Evolutionary conservation across 1,140 invertebrate genomes (phyloP), one percentile per base, ranked within the genome.

Genomic region (Ceratina calcarata): DNA sequence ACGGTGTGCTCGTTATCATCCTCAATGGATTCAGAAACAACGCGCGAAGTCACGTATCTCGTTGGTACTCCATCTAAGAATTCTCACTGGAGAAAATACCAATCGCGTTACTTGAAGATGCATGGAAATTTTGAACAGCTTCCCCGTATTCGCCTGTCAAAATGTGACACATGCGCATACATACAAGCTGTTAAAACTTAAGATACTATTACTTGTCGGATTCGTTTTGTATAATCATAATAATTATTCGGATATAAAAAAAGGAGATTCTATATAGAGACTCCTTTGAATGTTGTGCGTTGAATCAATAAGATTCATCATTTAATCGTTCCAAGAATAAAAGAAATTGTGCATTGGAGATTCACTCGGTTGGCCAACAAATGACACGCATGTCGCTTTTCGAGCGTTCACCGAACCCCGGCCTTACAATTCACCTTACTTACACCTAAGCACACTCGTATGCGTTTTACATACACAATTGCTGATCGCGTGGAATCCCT

Each of bases 401-500:
- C 22, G 22, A 78, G 49, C 68, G 22, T 53, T 15, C 76, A 6
- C 15, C 20, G 37, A 55, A 18, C 27, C 32, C 27, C 67, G 22
- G 24, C 45, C 58, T 72, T 72, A 78, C 69, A 72, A 72, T 64
- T 18, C 18, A 51, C 27, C 61, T 16, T 60, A 32, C 67, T 62
- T 78, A 68, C 64, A 76, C 32, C 76, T 78, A 78, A 24, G 51
- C 69, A 57, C 60, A 64, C 76, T 53, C 60, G 15, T n/a, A 64
- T 24, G 53, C 32, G 60, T 72, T 72, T 62, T 45, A 45, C 37
- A 72, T 69, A 65, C 49, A 76, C 53, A 45, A 58, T 75, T 27
- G 57, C 66, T 18, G 58, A 37, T 57, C 69, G 62, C 69, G 37
- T 61, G 49, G 68, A 64, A 53, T 57, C 32, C 67, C 60, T 62